Conservation (phyloP, 2,888 invertebrate genomes). For the Temnothorax unifasciatus region DNA sequence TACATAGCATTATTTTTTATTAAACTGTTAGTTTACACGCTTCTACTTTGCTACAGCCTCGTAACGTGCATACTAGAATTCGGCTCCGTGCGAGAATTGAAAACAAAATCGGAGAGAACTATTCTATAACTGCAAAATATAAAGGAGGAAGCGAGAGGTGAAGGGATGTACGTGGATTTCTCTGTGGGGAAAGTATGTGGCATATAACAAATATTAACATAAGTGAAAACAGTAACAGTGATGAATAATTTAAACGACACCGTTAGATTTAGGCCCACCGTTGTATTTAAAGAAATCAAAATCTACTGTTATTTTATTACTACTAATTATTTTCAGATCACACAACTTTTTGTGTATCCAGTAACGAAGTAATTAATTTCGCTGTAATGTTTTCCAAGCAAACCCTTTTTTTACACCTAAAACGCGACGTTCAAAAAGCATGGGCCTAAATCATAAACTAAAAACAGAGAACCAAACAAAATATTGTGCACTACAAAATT, state of each 20-base stretch:
- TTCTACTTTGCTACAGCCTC: constrained; percentile 16
- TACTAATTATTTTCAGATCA: neutral
- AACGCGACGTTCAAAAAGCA: constrained; percentile 7
- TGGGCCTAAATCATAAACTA: constrained; percentile 76
- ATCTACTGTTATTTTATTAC: neutral
- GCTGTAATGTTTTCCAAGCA: neutral
- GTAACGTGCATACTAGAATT: constrained; percentile 19
- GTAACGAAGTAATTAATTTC: neutral
- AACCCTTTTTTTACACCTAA: neutral
- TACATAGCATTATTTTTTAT: constrained; percentile 5
- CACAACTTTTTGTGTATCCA: neutral
- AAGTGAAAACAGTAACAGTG: constrained; percentile 56
- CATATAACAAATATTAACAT: constrained; percentile 23
- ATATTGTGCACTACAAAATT: constrained; percentile 80
- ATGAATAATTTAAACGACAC: constrained; percentile 69
- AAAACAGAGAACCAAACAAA: constrained; percentile 63
- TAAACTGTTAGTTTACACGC: neutral
- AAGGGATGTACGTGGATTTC: constrained; percentile 44
- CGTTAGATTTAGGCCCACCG: constrained; percentile 75
- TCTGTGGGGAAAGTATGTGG: neutral
- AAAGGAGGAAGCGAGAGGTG: constrained; percentile 50
- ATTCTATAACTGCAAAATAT: constrained; percentile 44
- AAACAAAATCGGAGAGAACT: constrained; percentile 22
- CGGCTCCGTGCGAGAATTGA: neutral
- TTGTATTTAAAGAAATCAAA: neutral